phyloP scores from a whole-genome alignment of 2,888 invertebrate genomes.

The Caenorhabditis doughertyi region DNA sequence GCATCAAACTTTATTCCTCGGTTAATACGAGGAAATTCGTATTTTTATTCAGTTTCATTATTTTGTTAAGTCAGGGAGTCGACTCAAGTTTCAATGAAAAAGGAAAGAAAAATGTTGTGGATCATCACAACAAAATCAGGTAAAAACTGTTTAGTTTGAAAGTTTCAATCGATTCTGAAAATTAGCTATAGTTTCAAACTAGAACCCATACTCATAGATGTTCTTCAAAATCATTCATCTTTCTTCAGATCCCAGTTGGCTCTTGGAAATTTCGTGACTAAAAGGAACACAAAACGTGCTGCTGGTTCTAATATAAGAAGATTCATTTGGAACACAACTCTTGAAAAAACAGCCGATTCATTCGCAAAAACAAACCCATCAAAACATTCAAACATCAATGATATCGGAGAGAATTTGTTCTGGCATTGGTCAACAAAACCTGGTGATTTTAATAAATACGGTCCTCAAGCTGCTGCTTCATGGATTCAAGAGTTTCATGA shows the following conservation, averaged over 20 bases:
- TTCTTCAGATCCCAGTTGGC: slow-evolving; percentile 43
- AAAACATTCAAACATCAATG: slow-evolving; percentile 29
- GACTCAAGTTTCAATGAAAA: slow-evolving; percentile 24
- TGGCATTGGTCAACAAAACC: slow-evolving; percentile 58
- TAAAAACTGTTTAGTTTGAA: too few relatives aligned
- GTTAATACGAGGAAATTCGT: neutral
- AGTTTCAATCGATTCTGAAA: too few relatives aligned
- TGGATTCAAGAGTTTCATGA: slow-evolving; percentile 52
- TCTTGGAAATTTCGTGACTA: slow-evolving; percentile 48
- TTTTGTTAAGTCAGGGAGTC: neutral
- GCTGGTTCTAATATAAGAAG: slow-evolving; percentile 42
- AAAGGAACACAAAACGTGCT: slow-evolving; percentile 38
- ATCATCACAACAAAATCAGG: slow-evolving; percentile 51
- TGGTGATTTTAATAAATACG: slow-evolving; percentile 44
- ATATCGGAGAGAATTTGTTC: slow-evolving; percentile 52
- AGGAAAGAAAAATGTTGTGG: slow-evolving; percentile 17
- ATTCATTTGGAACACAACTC: slow-evolving; percentile 38
- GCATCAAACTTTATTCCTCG: slow-evolving; percentile 25
- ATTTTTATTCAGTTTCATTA: slow-evolving; percentile 7
- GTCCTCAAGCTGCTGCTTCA: slow-evolving; percentile 34
- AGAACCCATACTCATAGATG: neutral
- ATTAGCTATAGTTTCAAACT: too few relatives aligned
- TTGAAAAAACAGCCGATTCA: slow-evolving; percentile 29
- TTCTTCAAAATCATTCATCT: neutral
- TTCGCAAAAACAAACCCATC: slow-evolving; percentile 38